A percentile compares a stretch with the other conserved stretches of the same genome.
Evolutionary conservation across 2,113 vertebrate genomes (phyloP).

Genomic region (Burhinus bistriatus): DNA sequence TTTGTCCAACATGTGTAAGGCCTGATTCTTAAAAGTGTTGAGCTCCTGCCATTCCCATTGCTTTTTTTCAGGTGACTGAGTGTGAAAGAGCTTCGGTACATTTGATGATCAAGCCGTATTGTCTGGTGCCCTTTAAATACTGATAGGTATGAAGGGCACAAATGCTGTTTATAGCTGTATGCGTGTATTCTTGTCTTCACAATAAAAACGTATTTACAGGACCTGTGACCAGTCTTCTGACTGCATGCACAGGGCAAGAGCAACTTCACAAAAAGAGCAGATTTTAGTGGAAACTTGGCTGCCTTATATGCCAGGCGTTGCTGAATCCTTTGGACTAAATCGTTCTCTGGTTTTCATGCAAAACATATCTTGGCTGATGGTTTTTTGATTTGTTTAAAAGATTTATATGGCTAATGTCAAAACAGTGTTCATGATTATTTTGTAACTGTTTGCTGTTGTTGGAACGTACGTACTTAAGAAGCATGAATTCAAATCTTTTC

Average conservation of each 20-base stretch:
- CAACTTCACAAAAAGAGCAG: not conserved
- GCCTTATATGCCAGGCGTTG: not conserved
- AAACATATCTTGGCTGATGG: not conserved
- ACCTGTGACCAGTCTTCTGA: not conserved
- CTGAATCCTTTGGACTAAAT: not conserved
- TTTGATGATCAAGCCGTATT: slow-evolving; percentile 18
- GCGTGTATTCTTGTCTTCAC: slow-evolving; percentile 13
- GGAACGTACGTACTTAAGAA: not conserved
- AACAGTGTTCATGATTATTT: not conserved
- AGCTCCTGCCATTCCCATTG: not conserved
- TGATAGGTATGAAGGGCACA: not conserved
- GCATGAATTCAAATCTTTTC: not conserved
- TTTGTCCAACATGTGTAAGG: slow-evolving; percentile 17
- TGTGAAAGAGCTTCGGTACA: not conserved
- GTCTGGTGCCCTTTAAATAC: slow-evolving; percentile 42
- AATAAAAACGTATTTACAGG: not conserved
- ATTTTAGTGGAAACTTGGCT: not conserved
- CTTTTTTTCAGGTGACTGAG: slow-evolving; percentile 40
- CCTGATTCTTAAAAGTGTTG: slow-evolving; percentile 39
- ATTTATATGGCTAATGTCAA: not conserved
- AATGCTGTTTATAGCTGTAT: slow-evolving; percentile 2
- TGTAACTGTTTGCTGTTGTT: not conserved
- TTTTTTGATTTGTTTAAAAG: not conserved
- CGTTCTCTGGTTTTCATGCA: not conserved
- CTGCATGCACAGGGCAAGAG: not conserved